phyloP scores from a whole-genome alignment of 2,888 invertebrate genomes.

The Drosophila crucigera region DNA sequence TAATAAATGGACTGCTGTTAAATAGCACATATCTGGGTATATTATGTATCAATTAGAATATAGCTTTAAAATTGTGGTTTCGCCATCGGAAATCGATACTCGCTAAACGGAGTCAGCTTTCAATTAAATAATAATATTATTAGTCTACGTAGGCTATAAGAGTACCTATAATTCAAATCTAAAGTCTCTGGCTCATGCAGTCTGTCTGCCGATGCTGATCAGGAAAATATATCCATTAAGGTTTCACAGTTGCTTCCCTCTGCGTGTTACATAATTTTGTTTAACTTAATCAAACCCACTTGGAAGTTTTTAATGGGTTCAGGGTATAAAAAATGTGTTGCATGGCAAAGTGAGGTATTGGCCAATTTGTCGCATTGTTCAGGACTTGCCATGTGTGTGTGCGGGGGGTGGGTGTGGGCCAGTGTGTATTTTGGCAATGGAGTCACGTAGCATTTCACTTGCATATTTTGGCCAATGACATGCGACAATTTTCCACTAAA shows the following conservation, averaged over 20 bases:
- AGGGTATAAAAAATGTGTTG: slow-evolving; percentile 23
- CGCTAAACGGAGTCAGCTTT: too few relatives aligned
- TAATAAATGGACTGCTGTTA: too few relatives aligned
- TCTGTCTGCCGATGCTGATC: not conserved
- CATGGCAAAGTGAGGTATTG: slow-evolving; percentile 23
- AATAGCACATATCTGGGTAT: too few relatives aligned
- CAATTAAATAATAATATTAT: too few relatives aligned
- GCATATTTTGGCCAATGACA: slow-evolving; percentile 76
- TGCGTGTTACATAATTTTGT: not conserved
- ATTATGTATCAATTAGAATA: too few relatives aligned
- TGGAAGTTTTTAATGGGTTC: not conserved
- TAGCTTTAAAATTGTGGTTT: too few relatives aligned
- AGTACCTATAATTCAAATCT: too few relatives aligned
- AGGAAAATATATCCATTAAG: not conserved
- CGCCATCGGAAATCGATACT: too few relatives aligned
- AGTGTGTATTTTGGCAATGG: slow-evolving; percentile 58
- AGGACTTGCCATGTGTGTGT: slow-evolving; percentile 16
- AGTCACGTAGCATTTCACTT: slow-evolving; percentile 78
- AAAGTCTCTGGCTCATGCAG: too few relatives aligned
- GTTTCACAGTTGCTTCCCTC: not conserved
- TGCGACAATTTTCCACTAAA: slow-evolving; percentile 81
- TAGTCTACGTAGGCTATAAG: too few relatives aligned
- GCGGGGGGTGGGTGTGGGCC: not conserved
- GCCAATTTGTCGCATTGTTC: slow-evolving; percentile 75
- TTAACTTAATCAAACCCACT: not conserved